Evolutionary conservation across 2,797 vertebrate species (phyloP).

Genomic region (Tokudaia tokunoshimensis): DNA sequence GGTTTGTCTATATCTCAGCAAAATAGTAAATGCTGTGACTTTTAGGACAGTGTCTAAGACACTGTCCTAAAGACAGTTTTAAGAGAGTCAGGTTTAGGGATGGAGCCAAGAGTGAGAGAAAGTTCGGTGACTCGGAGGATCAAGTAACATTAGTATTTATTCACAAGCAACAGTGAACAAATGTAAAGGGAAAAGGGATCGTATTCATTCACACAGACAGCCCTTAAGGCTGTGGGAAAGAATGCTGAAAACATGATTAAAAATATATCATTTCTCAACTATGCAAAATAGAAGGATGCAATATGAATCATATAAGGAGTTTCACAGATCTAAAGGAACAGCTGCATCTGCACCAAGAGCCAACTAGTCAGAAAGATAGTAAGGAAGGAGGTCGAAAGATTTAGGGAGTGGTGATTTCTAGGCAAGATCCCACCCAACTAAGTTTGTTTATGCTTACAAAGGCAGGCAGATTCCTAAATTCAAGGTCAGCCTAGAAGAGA

Average conservation of each 20-base stretch:
- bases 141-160: no score
- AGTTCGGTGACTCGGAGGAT: no score
- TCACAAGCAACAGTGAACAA: no score
- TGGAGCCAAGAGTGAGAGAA: no score
- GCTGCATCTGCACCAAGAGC: background rate
- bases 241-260: background rate
- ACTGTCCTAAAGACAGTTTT: background rate
- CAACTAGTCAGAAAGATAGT: background rate
- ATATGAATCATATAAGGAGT: background rate
- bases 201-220: no score
- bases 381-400: background rate
- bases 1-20: background rate
- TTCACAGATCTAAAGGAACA: background rate
- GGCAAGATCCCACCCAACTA: background rate
- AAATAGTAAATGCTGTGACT: background rate
- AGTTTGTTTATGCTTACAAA: background rate
- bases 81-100: no score
- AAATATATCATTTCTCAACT: background rate
- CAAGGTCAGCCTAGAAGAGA: background rate
- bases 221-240: background rate
- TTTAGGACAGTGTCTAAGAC: no score
- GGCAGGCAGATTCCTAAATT: background rate
- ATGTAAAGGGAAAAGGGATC: no score
- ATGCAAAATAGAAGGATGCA: no score
- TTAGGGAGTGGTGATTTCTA: background rate